Conservation (phyloP, 2,888 invertebrate genomes). For the Pristionchus arcanus region DNA sequence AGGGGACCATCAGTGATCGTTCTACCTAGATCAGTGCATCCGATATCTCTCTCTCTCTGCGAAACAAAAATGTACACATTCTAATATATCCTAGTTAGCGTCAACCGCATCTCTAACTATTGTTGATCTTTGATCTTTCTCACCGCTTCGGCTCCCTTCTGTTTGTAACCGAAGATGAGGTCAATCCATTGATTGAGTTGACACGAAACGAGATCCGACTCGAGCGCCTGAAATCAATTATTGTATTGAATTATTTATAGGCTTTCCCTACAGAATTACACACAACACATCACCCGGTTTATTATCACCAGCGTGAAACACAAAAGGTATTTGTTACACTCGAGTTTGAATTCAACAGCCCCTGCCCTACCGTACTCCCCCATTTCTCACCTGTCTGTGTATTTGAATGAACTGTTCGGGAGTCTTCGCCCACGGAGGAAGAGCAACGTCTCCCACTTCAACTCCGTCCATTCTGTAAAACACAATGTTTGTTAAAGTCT, state of each 20-base stretch:
- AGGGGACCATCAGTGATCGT: too few relatives aligned
- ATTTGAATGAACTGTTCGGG: slow-evolving; percentile 98
- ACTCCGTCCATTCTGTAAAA: slow-evolving; percentile 99
- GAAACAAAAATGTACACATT: too few relatives aligned
- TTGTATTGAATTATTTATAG: background rate
- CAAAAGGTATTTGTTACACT: background rate
- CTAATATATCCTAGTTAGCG: too few relatives aligned
- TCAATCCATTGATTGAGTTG: slow-evolving; percentile 99
- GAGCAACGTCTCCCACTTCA: slow-evolving; percentile 91
- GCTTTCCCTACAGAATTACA: background rate
- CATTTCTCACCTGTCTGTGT: slow-evolving; percentile 86
- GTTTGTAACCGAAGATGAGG: slow-evolving; percentile 99
- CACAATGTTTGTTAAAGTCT: too few relatives aligned
- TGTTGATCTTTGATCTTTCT: background rate
- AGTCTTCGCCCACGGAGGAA: slow-evolving; percentile 95
- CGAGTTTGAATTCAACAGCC: background rate
- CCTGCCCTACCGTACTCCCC: background rate
- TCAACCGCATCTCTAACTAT: background rate
- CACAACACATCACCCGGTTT: background rate
- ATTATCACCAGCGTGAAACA: background rate
- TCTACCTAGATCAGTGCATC: too few relatives aligned
- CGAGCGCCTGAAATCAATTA: slow-evolving; percentile 86
- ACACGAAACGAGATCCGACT: slow-evolving; percentile 99
- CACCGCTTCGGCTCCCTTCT: slow-evolving; percentile 86
- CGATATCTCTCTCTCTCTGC: too few relatives aligned